Percentiles rank a stretch among this genome's conserved stretches.
Conservation (phyloP, 1,140 invertebrate species). For the Octopus bimaculoides region DNA sequence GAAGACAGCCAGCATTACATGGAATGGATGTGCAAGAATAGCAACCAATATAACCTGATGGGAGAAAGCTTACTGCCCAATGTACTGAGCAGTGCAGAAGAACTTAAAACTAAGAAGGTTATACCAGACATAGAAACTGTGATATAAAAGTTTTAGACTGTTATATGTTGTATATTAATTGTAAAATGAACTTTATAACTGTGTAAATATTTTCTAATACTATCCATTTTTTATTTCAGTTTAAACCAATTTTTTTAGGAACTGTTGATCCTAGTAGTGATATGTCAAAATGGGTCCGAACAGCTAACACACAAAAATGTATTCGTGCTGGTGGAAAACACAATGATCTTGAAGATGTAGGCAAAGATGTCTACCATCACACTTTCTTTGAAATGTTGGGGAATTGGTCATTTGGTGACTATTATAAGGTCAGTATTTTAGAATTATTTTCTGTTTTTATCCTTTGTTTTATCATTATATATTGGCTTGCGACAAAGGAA, state of each 20-base stretch:
- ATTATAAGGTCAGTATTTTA: constrained; percentile 78
- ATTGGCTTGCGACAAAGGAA: too few relatives aligned
- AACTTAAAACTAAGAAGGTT: too few relatives aligned
- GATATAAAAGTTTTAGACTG: too few relatives aligned
- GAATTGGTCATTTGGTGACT: constrained; percentile 99
- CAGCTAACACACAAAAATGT: constrained; percentile 96
- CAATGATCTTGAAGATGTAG: constrained; percentile 99
- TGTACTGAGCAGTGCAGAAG: too few relatives aligned
- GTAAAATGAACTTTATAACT: too few relatives aligned
- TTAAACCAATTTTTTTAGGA: constrained; percentile 96
- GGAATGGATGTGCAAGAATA: too few relatives aligned
- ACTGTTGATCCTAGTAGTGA: constrained; percentile 95
- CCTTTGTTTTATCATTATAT: neutral
- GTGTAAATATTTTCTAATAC: too few relatives aligned
- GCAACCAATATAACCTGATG: too few relatives aligned
- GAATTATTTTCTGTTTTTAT: neutral
- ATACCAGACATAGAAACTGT: too few relatives aligned
- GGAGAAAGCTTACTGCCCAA: too few relatives aligned
- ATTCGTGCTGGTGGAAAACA: constrained; percentile 99
- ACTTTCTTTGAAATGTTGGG: constrained; percentile 99
- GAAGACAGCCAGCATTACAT: too few relatives aligned
- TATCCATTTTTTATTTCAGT: constrained; percentile 63
- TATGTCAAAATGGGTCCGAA: constrained; percentile 70
- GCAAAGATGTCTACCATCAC: constrained; percentile 99
- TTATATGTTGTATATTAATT: too few relatives aligned